Base-by-base conservation (phyloP, 2,888 invertebrate species). In the Julus scandinavius region DNA sequence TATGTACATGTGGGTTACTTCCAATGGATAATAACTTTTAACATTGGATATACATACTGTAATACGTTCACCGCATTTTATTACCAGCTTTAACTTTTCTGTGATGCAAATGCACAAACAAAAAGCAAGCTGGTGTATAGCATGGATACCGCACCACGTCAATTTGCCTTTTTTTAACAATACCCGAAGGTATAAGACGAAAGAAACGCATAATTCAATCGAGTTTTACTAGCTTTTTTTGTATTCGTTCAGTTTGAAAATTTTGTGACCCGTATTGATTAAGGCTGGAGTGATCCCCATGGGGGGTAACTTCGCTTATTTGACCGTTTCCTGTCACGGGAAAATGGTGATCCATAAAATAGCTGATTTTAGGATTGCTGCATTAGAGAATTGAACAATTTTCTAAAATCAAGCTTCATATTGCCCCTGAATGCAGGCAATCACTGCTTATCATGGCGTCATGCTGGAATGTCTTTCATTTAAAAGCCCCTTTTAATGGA, bases 121-220 rank as follows among this genome's bases (percentile, higher is more conserved):
- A 17, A 54, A 54, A 13, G 54, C 54, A 54, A 17, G 54, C 54
- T 54, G 54, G 54, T 54, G 54, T 54, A 54, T 17, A 54, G 54
- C 54, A 54, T 15, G 54, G 54, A 17, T 13, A 17, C 54, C 54
- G 11, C 54, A 54, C 11, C 13, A n/a, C 63, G 6, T n/a, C 63
- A 63, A 63, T 63, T 63, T 63, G 63, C 63, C n/a, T 63, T 63
- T n/a, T 58, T 17, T 63, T 2, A n/a, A 63, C 63, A 63, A 63
- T 63, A n/a, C 63, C 63, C 63, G 0, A n/a, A 6, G 63, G 63
- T n/a, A 17, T n/a, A 6, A n/a, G 20, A 63, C n/a, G 63, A 63
- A 63, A 63, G 63, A 63, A n/a, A 5, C 63, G 63, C 63, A 63
- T 63, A 63, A 63, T 63, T 63, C 63, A 63, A 63, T 20, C 63